These are phyloP conservation scores for Galaxea fascicularis DNA, from an alignment of 92 coral and sea anemone species.

Conservation along the genomic window DNA sequence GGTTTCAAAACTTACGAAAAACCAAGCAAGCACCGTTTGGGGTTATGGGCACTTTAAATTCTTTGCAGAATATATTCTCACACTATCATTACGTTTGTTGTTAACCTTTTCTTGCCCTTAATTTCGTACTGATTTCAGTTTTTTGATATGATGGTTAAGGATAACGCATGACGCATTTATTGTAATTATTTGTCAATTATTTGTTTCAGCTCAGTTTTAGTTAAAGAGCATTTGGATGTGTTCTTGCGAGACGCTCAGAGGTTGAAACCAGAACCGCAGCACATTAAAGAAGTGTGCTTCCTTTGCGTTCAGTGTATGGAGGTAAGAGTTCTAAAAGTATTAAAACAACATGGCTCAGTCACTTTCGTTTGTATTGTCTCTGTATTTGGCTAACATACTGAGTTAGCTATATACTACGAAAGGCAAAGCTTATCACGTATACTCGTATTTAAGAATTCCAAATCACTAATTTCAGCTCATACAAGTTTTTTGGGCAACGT, in stretches of 20 bases:
- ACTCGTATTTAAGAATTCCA: neutral
- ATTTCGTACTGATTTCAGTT: too few relatives aligned
- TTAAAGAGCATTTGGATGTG: conserved; percentile 49
- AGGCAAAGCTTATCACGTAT: too few relatives aligned
- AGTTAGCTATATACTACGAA: too few relatives aligned
- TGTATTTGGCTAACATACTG: neutral
- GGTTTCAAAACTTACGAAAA: too few relatives aligned
- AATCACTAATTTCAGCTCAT: neutral
- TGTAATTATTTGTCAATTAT: neutral
- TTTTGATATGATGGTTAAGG: too few relatives aligned
- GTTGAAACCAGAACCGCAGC: conserved; percentile 52
- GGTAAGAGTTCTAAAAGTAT: conserved; percentile 40
- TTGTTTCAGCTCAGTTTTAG: conserved; percentile 19
- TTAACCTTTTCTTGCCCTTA: too few relatives aligned
- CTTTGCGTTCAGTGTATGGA: conserved; percentile 75
- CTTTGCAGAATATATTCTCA: too few relatives aligned
- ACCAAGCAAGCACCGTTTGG: too few relatives aligned
- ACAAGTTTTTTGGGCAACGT: neutral
- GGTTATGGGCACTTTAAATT: too few relatives aligned
- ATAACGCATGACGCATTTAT: neutral
- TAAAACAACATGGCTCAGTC: neutral
- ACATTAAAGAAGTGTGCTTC: conserved; percentile 65
- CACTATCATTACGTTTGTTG: too few relatives aligned
- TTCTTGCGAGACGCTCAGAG: conserved; percentile 56
- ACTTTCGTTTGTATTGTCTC: neutral